phyloP scores from a whole-genome alignment of 92 coral and sea anemone species.

The Virgularia gustaviana region DNA sequence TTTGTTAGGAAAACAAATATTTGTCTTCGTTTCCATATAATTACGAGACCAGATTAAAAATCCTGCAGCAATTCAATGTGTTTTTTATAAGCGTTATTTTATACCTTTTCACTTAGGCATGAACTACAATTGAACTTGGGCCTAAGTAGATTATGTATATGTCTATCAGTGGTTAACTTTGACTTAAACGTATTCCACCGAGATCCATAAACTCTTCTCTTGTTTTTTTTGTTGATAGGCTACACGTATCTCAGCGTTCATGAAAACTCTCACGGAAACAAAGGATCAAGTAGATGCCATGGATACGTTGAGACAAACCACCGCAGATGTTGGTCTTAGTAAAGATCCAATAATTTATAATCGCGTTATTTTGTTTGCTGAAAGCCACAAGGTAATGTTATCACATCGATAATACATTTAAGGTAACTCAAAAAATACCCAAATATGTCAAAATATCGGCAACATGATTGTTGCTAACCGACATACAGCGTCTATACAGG shows the following conservation, averaged over 20 bases:
- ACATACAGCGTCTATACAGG: neutral
- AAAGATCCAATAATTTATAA: slow-evolving; percentile 20
- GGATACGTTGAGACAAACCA: slow-evolving; percentile 64
- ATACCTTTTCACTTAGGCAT: too few relatives aligned
- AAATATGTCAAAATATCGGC: too few relatives aligned
- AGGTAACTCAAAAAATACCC: too few relatives aligned
- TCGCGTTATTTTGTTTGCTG: slow-evolving; percentile 22
- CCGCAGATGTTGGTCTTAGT: slow-evolving; percentile 40
- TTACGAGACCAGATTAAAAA: too few relatives aligned
- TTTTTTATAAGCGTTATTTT: too few relatives aligned
- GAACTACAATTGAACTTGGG: too few relatives aligned
- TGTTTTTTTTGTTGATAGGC: slow-evolving; percentile 50
- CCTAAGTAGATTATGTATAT: neutral
- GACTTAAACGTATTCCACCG: neutral
- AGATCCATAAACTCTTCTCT: neutral
- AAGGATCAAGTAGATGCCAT: slow-evolving; percentile 74
- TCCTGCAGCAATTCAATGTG: too few relatives aligned
- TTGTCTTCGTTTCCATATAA: too few relatives aligned
- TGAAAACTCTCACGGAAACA: slow-evolving; percentile 28
- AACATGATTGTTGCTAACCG: neutral
- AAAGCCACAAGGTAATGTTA: slow-evolving; percentile 21
- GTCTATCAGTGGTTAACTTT: neutral
- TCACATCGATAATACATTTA: neutral
- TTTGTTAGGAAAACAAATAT: too few relatives aligned
- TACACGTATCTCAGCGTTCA: slow-evolving; percentile 64